These are phyloP conservation scores for Molossus molossus DNA, from an alignment of 2,797 vertebrate genomes.

Conservation along the genomic window DNA sequence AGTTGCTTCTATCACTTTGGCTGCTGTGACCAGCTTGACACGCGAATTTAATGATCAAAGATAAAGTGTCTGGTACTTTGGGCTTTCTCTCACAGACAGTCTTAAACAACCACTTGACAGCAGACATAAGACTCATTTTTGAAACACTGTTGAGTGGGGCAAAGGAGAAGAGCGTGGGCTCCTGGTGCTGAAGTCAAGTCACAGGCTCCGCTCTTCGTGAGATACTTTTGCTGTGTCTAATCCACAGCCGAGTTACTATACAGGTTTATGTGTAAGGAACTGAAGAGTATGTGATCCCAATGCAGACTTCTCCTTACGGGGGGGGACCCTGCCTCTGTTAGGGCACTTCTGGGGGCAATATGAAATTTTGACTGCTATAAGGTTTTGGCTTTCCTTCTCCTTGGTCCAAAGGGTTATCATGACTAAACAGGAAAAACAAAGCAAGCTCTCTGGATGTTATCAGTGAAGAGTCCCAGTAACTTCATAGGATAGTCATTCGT, in stretches of 20 bases:
- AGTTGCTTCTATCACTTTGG: background rate
- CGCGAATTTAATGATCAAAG: background rate
- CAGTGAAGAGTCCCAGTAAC: background rate
- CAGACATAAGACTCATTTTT: background rate
- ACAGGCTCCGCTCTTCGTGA: background rate
- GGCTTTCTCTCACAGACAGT: background rate
- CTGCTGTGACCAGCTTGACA: background rate
- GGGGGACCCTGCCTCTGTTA: background rate
- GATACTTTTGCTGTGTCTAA: background rate
- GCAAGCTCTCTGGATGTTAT: background rate
- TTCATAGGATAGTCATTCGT: background rate
- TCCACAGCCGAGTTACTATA: background rate
- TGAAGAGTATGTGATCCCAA: background rate
- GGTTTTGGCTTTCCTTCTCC: background rate
- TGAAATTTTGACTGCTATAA: conserved; percentile 44
- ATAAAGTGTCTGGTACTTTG: background rate
- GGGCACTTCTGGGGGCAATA: background rate
- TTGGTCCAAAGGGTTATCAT: conserved; percentile 4
- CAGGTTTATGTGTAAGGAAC: background rate
- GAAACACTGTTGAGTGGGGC: background rate
- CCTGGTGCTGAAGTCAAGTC: background rate
- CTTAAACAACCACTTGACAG: background rate
- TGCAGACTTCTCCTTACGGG: background rate
- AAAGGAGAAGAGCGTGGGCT: background rate
- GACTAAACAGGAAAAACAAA: background rate